Evolutionary conservation across 2,797 vertebrate species (phyloP).

Genomic region (Sylvilagus floridanus): DNA sequence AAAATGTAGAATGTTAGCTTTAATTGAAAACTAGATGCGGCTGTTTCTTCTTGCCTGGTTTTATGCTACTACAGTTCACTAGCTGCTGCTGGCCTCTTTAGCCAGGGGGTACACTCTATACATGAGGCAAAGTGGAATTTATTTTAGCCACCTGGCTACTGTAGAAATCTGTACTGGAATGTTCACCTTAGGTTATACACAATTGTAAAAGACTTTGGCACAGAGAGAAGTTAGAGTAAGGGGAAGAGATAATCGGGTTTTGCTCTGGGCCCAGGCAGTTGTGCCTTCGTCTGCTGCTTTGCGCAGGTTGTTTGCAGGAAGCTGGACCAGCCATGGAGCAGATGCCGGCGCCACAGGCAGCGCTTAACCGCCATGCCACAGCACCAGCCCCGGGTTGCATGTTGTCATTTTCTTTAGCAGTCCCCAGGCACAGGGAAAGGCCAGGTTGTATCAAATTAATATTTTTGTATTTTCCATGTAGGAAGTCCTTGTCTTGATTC

Average conservation of each 20-base stretch:
- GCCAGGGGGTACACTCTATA: fast-evolving
- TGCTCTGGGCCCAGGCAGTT: background rate
- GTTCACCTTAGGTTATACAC: background rate
- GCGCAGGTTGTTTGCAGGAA: too few relatives aligned
- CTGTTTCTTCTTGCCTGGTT: background rate
- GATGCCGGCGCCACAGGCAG: too few relatives aligned
- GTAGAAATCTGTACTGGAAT: background rate
- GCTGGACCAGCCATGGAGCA: too few relatives aligned
- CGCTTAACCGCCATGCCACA: too few relatives aligned
- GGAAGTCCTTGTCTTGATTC: background rate
- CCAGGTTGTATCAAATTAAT: background rate
- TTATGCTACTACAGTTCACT: background rate
- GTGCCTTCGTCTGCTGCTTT: too few relatives aligned
- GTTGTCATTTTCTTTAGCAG: background rate
- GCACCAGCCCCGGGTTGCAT: background rate
- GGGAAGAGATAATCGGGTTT: background rate
- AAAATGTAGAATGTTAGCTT: background rate
- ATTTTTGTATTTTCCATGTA: background rate
- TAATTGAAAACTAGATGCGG: background rate
- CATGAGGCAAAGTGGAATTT: fast-evolving
- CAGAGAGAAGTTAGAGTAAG: background rate
- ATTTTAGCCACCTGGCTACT: background rate
- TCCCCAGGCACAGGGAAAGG: background rate
- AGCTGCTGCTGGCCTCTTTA: background rate
- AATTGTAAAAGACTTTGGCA: background rate